Conservation (phyloP, 2,113 vertebrate genomes). For the Melanocharis versteri region DNA sequence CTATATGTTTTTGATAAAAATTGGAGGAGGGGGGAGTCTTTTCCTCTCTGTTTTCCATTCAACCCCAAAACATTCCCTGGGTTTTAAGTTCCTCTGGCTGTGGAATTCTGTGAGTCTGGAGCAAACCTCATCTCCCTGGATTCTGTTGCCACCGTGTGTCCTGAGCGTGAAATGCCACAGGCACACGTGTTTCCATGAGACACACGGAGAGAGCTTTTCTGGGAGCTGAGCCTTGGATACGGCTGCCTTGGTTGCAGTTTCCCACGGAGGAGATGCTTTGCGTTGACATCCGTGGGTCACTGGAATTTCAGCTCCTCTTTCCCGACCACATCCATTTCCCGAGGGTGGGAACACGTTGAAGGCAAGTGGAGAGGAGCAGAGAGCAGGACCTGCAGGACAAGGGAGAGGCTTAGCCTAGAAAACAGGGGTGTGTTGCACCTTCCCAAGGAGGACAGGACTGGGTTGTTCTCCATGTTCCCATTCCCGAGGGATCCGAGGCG, state of each 20-base stretch:
- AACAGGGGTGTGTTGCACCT: neutral
- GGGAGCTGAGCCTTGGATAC: neutral
- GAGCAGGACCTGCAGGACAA: neutral
- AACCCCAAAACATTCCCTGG: neutral
- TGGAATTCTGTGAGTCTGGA: neutral
- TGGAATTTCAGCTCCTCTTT: neutral
- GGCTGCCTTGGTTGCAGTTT: neutral
- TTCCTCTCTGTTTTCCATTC: neutral
- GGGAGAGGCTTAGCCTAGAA: neutral
- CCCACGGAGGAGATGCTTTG: neutral
- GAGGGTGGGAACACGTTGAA: neutral
- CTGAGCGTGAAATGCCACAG: neutral
- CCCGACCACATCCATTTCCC: fast-evolving
- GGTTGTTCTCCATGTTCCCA: neutral
- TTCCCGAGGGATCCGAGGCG: neutral
- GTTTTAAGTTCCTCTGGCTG: fast-evolving
- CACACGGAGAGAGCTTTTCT: neutral
- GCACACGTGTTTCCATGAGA: neutral
- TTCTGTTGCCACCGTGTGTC: conserved; percentile 51
- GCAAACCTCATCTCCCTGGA: neutral
- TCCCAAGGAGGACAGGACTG: neutral
- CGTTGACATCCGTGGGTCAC: neutral
- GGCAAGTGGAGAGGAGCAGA: neutral
- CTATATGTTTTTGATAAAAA: neutral
- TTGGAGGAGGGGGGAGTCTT: neutral